phyloP scores from a whole-genome alignment of 2,113 vertebrate genomes.

The Myrmecophaga tridactyla region DNA sequence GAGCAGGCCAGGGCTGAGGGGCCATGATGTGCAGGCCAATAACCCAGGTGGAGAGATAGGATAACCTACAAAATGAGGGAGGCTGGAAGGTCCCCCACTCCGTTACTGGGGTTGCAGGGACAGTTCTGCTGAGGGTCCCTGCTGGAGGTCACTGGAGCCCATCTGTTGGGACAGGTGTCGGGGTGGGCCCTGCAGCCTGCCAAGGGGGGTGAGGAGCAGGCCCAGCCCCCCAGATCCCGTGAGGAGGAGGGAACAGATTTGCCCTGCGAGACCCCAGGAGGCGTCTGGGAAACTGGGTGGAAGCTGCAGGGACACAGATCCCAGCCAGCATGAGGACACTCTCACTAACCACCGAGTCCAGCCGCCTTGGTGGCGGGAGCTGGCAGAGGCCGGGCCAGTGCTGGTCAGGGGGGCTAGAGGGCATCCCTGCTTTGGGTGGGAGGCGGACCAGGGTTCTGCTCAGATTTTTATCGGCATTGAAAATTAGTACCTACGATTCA shows the following conservation, averaged over 20 bases:
- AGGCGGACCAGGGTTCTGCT: background rate
- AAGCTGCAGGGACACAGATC: background rate
- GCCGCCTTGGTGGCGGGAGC: accelerated
- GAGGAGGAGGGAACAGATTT: background rate
- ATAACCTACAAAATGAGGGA: background rate
- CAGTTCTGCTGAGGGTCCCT: background rate
- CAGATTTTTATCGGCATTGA: background rate
- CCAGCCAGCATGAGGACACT: accelerated
- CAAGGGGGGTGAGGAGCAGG: background rate
- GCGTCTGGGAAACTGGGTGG: background rate
- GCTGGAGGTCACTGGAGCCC: background rate
- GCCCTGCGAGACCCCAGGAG: background rate
- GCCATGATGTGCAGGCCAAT: background rate
- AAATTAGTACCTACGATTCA: background rate
- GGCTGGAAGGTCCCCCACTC: background rate
- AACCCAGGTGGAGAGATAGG: background rate
- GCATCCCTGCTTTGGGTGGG: background rate
- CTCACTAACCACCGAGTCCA: background rate
- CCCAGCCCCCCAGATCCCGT: background rate
- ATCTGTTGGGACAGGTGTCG: background rate
- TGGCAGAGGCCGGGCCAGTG: background rate
- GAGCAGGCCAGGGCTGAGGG: background rate
- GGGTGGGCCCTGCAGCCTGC: background rate
- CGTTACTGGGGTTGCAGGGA: background rate
- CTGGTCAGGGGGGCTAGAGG: background rate